A percentile compares a stretch with the other conserved stretches of the same genome.
phyloP scores from a whole-genome alignment of 2,113 vertebrate genomes.

The Scartelaos histophorus region DNA sequence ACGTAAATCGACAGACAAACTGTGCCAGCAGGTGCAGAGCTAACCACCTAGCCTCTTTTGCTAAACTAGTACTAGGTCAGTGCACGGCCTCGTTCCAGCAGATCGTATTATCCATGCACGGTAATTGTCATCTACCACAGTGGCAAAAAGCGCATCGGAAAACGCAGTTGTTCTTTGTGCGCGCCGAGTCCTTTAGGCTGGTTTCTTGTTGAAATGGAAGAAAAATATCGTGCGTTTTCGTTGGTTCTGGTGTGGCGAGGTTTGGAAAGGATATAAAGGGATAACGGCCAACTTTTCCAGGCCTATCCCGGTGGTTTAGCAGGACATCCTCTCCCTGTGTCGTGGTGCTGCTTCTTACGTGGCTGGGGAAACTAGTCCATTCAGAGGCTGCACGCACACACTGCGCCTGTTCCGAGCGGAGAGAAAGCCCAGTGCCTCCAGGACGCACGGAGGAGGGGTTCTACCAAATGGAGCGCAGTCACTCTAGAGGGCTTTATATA shows the following conservation, averaged over 20 bases:
- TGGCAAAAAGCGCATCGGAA: conserved; percentile 19
- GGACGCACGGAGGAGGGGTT: conserved; percentile 22
- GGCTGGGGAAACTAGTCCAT: conserved; percentile 82
- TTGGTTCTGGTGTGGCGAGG: conserved; percentile 39
- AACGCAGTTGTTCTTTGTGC: conserved; percentile 53
- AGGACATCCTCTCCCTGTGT: conserved; percentile 81
- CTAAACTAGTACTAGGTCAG: conserved; percentile 66
- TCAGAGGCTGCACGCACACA: conserved; percentile 60
- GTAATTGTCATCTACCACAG: conserved; percentile 61
- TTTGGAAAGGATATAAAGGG: conserved; percentile 65
- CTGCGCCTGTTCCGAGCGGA: conserved; percentile 59
- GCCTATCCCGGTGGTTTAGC: conserved; percentile 82
- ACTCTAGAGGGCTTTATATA: conserved; percentile 8
- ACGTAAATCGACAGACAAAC: conserved; percentile 23
- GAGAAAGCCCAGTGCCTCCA: conserved; percentile 64
- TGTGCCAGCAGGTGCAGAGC: conserved; percentile 66
- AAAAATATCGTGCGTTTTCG: conserved; percentile 33
- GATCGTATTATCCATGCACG: conserved; percentile 74
- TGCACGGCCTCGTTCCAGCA: conserved; percentile 72
- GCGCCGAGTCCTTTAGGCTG: conserved; percentile 49
- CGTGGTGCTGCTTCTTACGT: conserved; percentile 81
- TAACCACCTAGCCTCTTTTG: conserved; percentile 62
- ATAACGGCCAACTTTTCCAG: conserved; percentile 78
- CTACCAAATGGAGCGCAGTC: conserved; percentile 11
- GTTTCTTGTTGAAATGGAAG: conserved; percentile 30